Conservation (phyloP, 2,888 invertebrate species). For the Odontomyia ornata region DNA sequence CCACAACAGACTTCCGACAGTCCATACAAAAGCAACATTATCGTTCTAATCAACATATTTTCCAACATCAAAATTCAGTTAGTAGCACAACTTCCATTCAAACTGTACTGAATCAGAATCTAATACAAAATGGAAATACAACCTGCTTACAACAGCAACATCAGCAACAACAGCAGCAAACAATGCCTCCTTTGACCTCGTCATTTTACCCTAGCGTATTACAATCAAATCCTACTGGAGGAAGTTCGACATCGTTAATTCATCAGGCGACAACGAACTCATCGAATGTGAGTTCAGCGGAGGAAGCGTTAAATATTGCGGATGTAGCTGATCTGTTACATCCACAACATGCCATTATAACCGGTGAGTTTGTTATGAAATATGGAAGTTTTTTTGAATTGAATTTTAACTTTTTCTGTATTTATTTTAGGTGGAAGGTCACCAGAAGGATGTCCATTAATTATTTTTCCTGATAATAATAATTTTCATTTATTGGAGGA, state of each 20-base stretch:
- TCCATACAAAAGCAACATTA: conserved; percentile 15
- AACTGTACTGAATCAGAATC: conserved; percentile 61
- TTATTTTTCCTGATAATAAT: conserved; percentile 94
- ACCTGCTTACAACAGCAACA: no score
- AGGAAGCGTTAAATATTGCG: conserved; percentile 60
- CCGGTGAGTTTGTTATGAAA: conserved; percentile 73
- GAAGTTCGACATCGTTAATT: conserved; percentile 59
- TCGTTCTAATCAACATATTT: conserved; percentile 56
- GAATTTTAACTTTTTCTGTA: no score
- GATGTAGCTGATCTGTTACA: conserved; percentile 88
- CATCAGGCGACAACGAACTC: conserved; percentile 57
- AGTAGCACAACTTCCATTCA: conserved; percentile 62
- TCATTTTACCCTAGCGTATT: conserved; percentile 12
- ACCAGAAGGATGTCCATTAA: conserved; percentile 90
- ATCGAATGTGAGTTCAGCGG: conserved; percentile 57
- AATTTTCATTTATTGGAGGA: conserved; percentile 85
- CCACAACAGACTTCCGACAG: conserved; percentile 49
- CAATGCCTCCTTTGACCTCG: conserved; percentile 19
- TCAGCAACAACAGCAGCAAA: conserved; percentile 8
- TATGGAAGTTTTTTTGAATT: no score
- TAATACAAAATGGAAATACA: conserved; percentile 48
- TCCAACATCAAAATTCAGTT: conserved; percentile 63
- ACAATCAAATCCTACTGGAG: conserved; percentile 54
- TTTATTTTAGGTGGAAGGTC: conserved; percentile 84
- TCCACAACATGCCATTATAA: conserved; percentile 88